Evolutionary conservation across 2,797 vertebrate species (phyloP).

Genomic region (Sarcophilus harrisii): DNA sequence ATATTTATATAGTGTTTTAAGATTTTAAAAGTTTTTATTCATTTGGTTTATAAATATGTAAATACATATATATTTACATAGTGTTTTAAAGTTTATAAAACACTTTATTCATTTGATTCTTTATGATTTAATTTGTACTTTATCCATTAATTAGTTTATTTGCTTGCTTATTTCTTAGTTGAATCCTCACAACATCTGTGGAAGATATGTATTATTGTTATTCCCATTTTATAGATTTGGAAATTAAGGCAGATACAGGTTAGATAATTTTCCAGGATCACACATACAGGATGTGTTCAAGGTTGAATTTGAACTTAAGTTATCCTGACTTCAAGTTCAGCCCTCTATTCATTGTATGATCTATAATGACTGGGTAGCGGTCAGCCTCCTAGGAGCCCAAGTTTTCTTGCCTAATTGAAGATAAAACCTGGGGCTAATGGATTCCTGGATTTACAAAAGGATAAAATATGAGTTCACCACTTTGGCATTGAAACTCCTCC

Average conservation of each 20-base stretch:
- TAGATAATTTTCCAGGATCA: neutral
- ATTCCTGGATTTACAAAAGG: neutral
- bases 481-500: neutral
- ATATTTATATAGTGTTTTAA: neutral
- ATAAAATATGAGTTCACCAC: neutral
- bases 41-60: too few species aligned
- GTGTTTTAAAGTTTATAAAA: neutral
- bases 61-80: neutral
- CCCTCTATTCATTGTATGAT: neutral
- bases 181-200: neutral
- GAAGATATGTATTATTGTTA: neutral
- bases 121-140: neutral
- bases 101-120: neutral
- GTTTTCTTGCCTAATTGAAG: neutral
- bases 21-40: too few species aligned
- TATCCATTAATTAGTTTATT: neutral
- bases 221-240: neutral
- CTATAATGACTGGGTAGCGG: neutral
- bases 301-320: neutral
- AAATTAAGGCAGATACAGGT: neutral
- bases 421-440: neutral
- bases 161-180: neutral
- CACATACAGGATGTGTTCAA: neutral
- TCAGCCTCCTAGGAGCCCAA: neutral
- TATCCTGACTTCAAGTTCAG: neutral